phyloP scores from a whole-genome alignment of 2,797 vertebrate species.

The Semaprochilodus insignis region DNA sequence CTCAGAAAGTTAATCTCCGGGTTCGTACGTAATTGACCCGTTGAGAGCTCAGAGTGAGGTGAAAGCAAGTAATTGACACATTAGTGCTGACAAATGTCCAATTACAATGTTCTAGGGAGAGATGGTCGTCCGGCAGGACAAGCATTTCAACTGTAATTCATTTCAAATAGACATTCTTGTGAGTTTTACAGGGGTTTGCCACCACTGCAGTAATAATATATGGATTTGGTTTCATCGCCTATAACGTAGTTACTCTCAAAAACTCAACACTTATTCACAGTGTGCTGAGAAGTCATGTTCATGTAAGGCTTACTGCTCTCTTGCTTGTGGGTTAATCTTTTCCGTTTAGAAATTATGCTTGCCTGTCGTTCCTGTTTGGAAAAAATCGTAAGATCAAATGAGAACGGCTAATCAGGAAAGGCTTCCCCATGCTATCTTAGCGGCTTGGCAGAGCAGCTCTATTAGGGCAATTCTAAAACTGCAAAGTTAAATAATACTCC shows the following conservation, averaged over 20 bases:
- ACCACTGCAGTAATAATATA: conserved; percentile 26
- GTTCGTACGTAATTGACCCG: conserved; percentile 42
- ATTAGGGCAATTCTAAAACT: conserved; percentile 45
- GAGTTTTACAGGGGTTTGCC: conserved; percentile 32
- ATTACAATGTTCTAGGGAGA: conserved; percentile 38
- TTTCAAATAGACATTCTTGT: conserved; percentile 46
- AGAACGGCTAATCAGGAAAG: conserved; percentile 7
- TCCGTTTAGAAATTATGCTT: not conserved
- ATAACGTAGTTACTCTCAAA: conserved; percentile 37
- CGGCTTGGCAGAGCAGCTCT: conserved; percentile 39
- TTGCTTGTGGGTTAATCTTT: conserved; percentile 18
- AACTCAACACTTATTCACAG: conserved; percentile 45
- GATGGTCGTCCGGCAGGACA: conserved; percentile 17
- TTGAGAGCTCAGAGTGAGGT: conserved; percentile 28
- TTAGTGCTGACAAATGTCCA: conserved; percentile 40
- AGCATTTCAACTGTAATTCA: conserved; percentile 47
- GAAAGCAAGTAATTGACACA: conserved; percentile 44
- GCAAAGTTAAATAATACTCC: conserved; percentile 45
- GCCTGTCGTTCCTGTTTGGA: not conserved
- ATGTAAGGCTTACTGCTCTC: not conserved
- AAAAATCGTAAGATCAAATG: not conserved
- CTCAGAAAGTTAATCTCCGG: conserved; percentile 42
- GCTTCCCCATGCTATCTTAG: conserved; percentile 54
- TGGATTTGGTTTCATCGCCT: conserved; percentile 36
- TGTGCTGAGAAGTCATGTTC: not conserved